Evolutionary conservation across 2,888 invertebrate species (phyloP), one percentile per base, ranked within the genome.

Genomic region (Apodemia hepburni): DNA sequence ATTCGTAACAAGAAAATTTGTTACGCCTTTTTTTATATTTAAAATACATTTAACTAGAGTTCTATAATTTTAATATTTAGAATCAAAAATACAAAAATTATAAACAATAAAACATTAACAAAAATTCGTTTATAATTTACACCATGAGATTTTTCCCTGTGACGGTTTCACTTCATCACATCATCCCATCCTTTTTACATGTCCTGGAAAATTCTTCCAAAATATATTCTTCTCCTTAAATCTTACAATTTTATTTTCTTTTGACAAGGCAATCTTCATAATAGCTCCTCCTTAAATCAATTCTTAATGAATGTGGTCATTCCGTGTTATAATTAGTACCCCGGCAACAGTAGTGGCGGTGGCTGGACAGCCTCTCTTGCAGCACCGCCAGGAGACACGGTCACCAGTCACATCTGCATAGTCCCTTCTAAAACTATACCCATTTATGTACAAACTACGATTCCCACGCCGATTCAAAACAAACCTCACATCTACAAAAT

Each of bases 381-480:
- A 63, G 33, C 68, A 77, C 29, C 77, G 66, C 77, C 77, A 77
- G 1, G 75, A 71, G 0, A 69, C 58, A 27, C 73, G 69, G 12
- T 7, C 2, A 6, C 71, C 74, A 51, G 17, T 51, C 11, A 51
- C 22, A 12, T 51, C 51, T 4, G 22, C 17, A 5, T 22, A 17
- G 11, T 68, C 69, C n/a, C 63, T 61, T 42, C 69, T 65, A 58
- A 58, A 70, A 57, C 66, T 69, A 65, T 69, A 65, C 12, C 63
- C 61, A 9, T 65, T 58, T 27, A 75, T 29, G 11, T 66, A 61
- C 33, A 70, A 58, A 35, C 45, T 62, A 45, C 45, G 45, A 22
- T 66, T 70, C 4, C 70, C 66, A 58, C 64, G 64, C 7, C 67
- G 67, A 59, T 71, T 75, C 49, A 58, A 59, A 51, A 66, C 60